These are phyloP conservation scores for Danio rerio DNA, from an alignment of 2,113 vertebrate species.

Conservation along the genomic window GRCz12tu NC_133188.1:11774501-11775000, in stretches of 20 bases:
- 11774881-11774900: no score
- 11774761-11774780: neutral
- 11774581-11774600: slow-evolving; percentile 6
- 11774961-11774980: no score
- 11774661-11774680: slow-evolving; percentile 21
- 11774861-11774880: neutral
- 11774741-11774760: slow-evolving; percentile 16
- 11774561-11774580: slow-evolving; percentile 2
- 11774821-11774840: slow-evolving; percentile 1
- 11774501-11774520: slow-evolving; percentile 12
- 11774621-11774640: slow-evolving; percentile 15
- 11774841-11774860: neutral
- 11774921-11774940: no score
- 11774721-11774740: neutral
- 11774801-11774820: slow-evolving; percentile 20
- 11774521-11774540: slow-evolving; percentile 51
- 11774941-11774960: no score
- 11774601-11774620: slow-evolving; percentile 24
- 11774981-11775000: no score
- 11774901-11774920: no score
- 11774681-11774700: neutral
- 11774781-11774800: neutral
- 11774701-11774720: slow-evolving; percentile 3
- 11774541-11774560: slow-evolving; percentile 26
- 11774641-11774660: slow-evolving; percentile 24